These are phyloP conservation scores for Corythoichthys haematopterus DNA, from an alignment of 2,113 vertebrate species.

Conservation along the genomic window DNA sequence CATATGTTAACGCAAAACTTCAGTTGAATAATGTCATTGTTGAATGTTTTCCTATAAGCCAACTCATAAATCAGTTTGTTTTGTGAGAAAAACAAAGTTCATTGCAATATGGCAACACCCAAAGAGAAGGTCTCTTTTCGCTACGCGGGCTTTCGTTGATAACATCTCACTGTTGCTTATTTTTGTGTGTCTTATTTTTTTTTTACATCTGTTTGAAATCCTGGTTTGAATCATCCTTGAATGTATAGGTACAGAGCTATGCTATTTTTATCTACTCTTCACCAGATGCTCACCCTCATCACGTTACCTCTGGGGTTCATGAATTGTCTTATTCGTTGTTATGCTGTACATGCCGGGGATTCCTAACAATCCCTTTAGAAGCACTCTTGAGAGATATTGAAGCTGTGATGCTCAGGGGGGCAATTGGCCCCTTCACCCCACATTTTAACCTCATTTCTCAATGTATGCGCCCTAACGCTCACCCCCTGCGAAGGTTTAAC, in stretches of 20 bases:
- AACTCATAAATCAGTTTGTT: too few relatives aligned
- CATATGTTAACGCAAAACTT: too few relatives aligned
- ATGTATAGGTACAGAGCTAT: conserved; percentile 33
- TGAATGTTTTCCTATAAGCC: too few relatives aligned
- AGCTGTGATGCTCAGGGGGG: conserved; percentile 34
- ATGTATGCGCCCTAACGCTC: conserved; percentile 4
- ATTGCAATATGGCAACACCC: not conserved
- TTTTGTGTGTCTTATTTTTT: conserved; percentile 38
- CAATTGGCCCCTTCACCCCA: conserved; percentile 25
- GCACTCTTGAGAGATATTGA: conserved; percentile 31
- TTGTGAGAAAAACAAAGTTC: not conserved
- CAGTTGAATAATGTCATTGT: too few relatives aligned
- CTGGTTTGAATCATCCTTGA: conserved; percentile 40
- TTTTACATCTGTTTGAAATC: conserved; percentile 52
- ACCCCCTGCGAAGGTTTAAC: conserved; percentile 70
- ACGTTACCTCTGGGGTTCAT: conserved; percentile 46
- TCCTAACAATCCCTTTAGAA: conserved; percentile 48
- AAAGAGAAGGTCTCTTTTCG: not conserved
- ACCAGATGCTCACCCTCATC: conserved; percentile 49
- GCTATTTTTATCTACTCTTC: conserved; percentile 53
- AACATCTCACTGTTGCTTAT: conserved; percentile 22
- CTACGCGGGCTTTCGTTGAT: conserved; percentile 23
- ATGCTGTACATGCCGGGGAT: conserved; percentile 44
- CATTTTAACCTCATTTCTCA: conserved; percentile 17
- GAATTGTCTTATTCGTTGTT: conserved; percentile 47